Percentiles rank a stretch among this genome's conserved stretches.
Conservation (phyloP, 2,888 invertebrate species). For the Thereva unica region DNA sequence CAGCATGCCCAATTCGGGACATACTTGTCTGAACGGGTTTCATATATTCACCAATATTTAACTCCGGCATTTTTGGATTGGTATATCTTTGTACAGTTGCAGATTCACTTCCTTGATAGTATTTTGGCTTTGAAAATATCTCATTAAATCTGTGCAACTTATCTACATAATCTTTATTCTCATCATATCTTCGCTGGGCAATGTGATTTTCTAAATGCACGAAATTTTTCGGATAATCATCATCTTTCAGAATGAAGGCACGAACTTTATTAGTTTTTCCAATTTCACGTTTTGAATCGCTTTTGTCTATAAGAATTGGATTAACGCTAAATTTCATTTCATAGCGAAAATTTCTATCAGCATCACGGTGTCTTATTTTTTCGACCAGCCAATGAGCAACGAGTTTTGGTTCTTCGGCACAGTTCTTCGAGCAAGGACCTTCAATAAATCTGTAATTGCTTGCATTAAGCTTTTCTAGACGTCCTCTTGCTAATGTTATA, state of each 20-base stretch:
- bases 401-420: slow-evolving; percentile 50
- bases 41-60: slow-evolving; percentile 56
- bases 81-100: background rate
- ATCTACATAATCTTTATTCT: slow-evolving; percentile 5
- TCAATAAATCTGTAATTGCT: slow-evolving; percentile 65
- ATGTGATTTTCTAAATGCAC: slow-evolving; percentile 39
- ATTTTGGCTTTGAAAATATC: slow-evolving; percentile 42
- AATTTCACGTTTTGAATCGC: slow-evolving; percentile 57
- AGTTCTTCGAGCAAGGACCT: slow-evolving; percentile 45
- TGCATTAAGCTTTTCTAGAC: slow-evolving; percentile 61
- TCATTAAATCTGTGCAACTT: slow-evolving; percentile 37
- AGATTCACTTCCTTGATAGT: slow-evolving; percentile 16
- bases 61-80: slow-evolving; percentile 26
- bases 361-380: slow-evolving; percentile 67
- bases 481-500: slow-evolving; percentile 67
- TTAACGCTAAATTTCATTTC: slow-evolving; percentile 72
- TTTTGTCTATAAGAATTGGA: slow-evolving; percentile 54
- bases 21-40: slow-evolving; percentile 45
- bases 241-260: slow-evolving; percentile 66
- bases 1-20: slow-evolving; percentile 48
- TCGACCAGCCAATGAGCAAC: slow-evolving; percentile 73
- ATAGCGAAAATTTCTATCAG: slow-evolving; percentile 61
- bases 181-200: slow-evolving; percentile 31
- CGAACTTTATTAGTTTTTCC: slow-evolving; percentile 62
- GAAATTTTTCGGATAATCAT: slow-evolving; percentile 55